Percentiles rank a stretch among this genome's conserved stretches.
Conservation (phyloP, 2,797 vertebrate species). For the Octomys mimax region DNA sequence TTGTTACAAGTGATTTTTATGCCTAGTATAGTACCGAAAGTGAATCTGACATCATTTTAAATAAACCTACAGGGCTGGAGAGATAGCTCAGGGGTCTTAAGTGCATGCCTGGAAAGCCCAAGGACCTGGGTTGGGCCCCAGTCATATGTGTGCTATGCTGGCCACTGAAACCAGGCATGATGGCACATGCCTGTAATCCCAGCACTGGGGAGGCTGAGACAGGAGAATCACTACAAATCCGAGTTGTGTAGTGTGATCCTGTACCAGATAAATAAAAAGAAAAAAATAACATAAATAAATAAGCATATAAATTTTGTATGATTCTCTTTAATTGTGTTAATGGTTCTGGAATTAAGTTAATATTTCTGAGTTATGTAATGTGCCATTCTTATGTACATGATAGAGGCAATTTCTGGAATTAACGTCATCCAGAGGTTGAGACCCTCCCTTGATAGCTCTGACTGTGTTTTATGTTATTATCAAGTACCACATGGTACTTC, state of each 20-base stretch:
- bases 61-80: not conserved
- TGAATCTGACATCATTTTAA: conserved; percentile 8
- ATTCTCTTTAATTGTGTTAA: not conserved
- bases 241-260: too few species aligned
- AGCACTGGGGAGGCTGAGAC: too few species aligned
- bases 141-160: too few species aligned
- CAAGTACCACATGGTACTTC: not conserved
- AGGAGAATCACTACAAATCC: too few species aligned
- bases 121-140: too few species aligned
- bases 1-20: not conserved
- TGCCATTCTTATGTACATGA: not conserved
- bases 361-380: not conserved
- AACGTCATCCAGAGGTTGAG: not conserved
- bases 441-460: not conserved
- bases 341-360: not conserved
- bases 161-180: too few species aligned
- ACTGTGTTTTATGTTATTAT: not conserved
- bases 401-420: not conserved
- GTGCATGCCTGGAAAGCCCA: too few species aligned
- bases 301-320: not conserved
- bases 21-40: not conserved
- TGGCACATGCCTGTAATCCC: too few species aligned
- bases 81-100: too few species aligned
- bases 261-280: too few species aligned
- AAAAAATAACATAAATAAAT: not conserved